Evolutionary conservation across 2,113 vertebrate genomes (phyloP), one percentile per base, ranked within the genome.

Genomic region (Zootoca vivipara): DNA sequence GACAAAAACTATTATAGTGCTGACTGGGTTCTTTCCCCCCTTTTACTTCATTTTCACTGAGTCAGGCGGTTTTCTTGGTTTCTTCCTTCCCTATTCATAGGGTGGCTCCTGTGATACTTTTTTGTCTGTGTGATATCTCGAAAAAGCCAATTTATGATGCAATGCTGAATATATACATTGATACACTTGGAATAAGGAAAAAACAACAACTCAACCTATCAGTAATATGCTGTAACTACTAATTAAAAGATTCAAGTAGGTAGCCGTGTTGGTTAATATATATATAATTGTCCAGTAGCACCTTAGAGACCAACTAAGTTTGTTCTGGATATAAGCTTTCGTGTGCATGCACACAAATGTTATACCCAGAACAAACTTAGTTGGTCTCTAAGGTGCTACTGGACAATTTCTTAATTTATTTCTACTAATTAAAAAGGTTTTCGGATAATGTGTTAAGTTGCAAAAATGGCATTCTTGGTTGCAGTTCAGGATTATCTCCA

Each of bases 1-100:
- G 79, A 87, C 85, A 90, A 78, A 90, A 87, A 64, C 62, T 70
- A 64, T 90, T 90, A 72, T 87, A 78, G 73, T 70, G n/a, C 58
- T 64, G n/a, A 80, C 52, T 82, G n/a, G n/a, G 69, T 56, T 67
- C 58, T 67, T 82, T 85, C 40, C 24, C 78, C 42, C 30, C 73
- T 80, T 52, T 65, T 40, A 30, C 69, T 81, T 64, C 65, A 38
- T 86, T 83, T 88, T 58, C 77, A 77, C 80, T n/a, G 74, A 78
- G 64, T 78, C 46, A 86, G 73, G 42, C 64, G 46, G n/a, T 56
- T 90, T 72, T 52, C 78, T 87, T 64, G 30, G 24, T 16, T 74
- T 33, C 9, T 89, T 80, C 30, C 62, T 78, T 78, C 77, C 46
- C 22, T 64, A 28, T 62, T 78, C 80, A 83, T n/a, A 64, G 35